Conservation (phyloP, 2,797 vertebrate genomes). For the Danio choprae region DNA sequence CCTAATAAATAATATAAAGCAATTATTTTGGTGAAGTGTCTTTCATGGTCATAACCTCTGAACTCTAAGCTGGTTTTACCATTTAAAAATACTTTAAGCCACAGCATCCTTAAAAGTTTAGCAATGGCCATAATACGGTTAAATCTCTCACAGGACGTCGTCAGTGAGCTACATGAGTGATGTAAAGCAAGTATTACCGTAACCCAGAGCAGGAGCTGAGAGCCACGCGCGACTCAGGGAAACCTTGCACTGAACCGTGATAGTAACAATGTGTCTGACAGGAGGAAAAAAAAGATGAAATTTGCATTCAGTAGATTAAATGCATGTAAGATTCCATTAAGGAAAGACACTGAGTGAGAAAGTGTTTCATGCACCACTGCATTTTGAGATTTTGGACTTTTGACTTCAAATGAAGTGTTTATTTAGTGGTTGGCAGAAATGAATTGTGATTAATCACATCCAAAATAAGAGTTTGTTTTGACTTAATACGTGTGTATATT, state of each 20-base stretch:
- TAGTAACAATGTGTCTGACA: slow-evolving; percentile 87
- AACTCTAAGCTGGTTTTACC: not conserved
- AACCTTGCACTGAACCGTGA: slow-evolving; percentile 77
- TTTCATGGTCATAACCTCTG: not conserved
- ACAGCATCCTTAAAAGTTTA: not conserved
- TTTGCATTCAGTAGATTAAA: not conserved
- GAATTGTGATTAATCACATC: too few relatives aligned
- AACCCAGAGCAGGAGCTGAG: slow-evolving; percentile 86
- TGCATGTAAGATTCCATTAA: not conserved
- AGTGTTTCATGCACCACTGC: too few relatives aligned
- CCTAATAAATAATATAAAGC: not conserved
- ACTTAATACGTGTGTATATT: too few relatives aligned
- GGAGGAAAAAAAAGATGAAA: slow-evolving; percentile 23
- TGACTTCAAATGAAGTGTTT: too few relatives aligned
- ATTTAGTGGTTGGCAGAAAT: too few relatives aligned
- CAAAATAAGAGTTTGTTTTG: too few relatives aligned
- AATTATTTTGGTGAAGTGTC: not conserved
- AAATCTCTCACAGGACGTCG: not conserved
- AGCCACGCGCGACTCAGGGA: slow-evolving; percentile 77
- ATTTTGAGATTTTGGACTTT: too few relatives aligned
- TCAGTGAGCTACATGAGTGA: not conserved
- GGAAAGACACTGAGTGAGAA: too few relatives aligned
- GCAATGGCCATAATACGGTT: not conserved
- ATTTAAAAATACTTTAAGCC: not conserved
- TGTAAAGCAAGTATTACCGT: slow-evolving; percentile 73